Evolutionary conservation across 2,113 vertebrate species (phyloP), one percentile per base, ranked within the genome.

Genomic region (Acanthisitta chloris): DNA sequence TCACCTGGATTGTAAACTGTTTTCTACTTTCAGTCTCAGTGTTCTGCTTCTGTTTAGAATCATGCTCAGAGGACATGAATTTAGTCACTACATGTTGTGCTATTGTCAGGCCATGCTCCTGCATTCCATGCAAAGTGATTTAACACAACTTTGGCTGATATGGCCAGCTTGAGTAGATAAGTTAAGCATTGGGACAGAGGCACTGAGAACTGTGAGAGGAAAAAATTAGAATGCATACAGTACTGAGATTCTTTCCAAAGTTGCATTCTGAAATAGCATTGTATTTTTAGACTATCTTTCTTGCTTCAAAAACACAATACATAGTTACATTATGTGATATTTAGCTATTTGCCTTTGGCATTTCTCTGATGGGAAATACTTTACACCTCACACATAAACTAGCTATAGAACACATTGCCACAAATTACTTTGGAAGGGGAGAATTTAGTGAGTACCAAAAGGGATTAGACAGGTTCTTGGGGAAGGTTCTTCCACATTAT

Each of bases 221-320:
- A 66, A 91, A 78, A 93, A 76, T 73, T 85, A 80, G 84, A 72
- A 48, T 89, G 33, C 69, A 45, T 65, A 79, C 91, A 73, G 78
- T 85, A 62, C 74, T 86, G 74, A 90, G 90, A 96, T 95, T 96
- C 90, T 96, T 95, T 94, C 93, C 87, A 92, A 95, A 87, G 92
- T 90, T 95, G 51, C 43, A 45, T 95, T 96, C 92, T 83, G 88
- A 91, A 97, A 96, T 95, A 92, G 67, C 66, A 46, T 40, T 86
- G 33, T 94, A 93, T 86, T 97, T 95, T 95, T 93, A 92, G 88
- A 81, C 17, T 61, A 10, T 88, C 79, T 77, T 80, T 80, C 90
- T 92, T 90, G n/a, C 89, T 97, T 85, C 70, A 92, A 86, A 96
- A 95, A 58, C 74, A 89, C 70, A 84, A 77, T 57, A 40, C 29